Evolutionary conservation across 1,140 invertebrate species (phyloP), one percentile per base, ranked within the genome.

Genomic region (Hypsibius dujardini): DNA sequence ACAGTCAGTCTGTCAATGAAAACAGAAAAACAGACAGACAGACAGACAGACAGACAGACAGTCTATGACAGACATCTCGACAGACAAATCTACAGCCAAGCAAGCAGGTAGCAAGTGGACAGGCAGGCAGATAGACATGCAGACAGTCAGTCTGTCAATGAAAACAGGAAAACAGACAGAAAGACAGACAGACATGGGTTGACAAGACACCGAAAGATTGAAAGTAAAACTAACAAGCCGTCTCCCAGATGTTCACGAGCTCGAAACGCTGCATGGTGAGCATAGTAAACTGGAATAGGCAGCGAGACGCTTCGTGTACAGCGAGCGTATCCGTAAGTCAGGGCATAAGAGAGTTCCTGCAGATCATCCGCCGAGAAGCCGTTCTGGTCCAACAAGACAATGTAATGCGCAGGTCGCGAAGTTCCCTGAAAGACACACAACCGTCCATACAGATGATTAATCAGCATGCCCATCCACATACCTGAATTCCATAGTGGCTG

Each of bases 261-360:
- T 67, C 92, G 82, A 71, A 86, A 86, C 14, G 90, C 90, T n/a
- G 87, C 90, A 71, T 93, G 83, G 82, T 95, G 91, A 46, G 92
- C 90, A 79, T 95, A 93, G 79, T 95, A 95, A 0, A 90, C 92
- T 1, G 92, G 91, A 1, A 92, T 87, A 1, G 92, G 92, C 82
- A 94, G 92, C 12, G 88, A 92, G 0, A 95, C 90, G 1, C 89
- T 84, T 70, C 90, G 84, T 70, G 86, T 88, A 77, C 92, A 95
- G 40, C 92, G 84, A 1, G 87, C 84, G 79, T 90, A 95, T 80
- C 92, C 82, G 76, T 95, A 89, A 78, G 91, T 95, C 40, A 95
- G 79, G 76, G 88, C 86, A 80, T 89, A 94, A 0, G 90, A 88
- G 70, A 95, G 76, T 73, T 85, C 80, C 78, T 94, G 87, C n/a